Conservation (phyloP, 2,888 invertebrate species). For the Plagiodera versicolora region DNA sequence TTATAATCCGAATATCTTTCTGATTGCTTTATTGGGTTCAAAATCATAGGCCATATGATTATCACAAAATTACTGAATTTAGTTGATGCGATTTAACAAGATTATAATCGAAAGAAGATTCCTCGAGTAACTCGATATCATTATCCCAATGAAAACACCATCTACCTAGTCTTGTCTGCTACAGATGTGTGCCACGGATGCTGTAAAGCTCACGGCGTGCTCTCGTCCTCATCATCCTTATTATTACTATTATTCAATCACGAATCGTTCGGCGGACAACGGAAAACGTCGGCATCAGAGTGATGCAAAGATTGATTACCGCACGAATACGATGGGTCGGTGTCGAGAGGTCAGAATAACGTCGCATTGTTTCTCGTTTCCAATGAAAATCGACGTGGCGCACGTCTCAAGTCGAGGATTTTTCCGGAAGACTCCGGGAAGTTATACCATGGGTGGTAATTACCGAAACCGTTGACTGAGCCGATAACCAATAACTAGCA, state of each 20-base stretch:
- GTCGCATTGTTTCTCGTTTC: not conserved
- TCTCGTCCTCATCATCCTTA: not conserved
- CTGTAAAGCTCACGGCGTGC: not conserved
- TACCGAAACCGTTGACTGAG: not conserved
- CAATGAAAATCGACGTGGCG: not conserved
- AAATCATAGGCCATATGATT: too few species aligned
- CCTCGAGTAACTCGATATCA: too few species aligned
- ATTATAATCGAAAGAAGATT: too few species aligned
- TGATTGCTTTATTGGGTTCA: too few species aligned
- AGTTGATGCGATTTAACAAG: too few species aligned
- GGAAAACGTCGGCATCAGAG: not conserved
- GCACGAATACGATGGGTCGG: not conserved
- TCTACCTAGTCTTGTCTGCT: not conserved
- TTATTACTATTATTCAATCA: constrained; percentile 1
- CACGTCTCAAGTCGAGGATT: not conserved
- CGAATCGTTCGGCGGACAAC: not conserved
- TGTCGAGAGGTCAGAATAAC: not conserved
- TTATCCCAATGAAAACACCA: not conserved
- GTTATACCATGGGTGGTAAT: not conserved
- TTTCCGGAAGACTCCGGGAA: not conserved
- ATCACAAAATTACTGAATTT: too few species aligned
- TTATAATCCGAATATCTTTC: too few species aligned
- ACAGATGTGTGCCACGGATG: not conserved
- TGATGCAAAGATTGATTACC: constrained; percentile 1
- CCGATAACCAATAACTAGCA: too few species aligned